Evolutionary conservation across 2,888 invertebrate species (phyloP).

Genomic region (Hydrotaea cyrtoneurina): DNA sequence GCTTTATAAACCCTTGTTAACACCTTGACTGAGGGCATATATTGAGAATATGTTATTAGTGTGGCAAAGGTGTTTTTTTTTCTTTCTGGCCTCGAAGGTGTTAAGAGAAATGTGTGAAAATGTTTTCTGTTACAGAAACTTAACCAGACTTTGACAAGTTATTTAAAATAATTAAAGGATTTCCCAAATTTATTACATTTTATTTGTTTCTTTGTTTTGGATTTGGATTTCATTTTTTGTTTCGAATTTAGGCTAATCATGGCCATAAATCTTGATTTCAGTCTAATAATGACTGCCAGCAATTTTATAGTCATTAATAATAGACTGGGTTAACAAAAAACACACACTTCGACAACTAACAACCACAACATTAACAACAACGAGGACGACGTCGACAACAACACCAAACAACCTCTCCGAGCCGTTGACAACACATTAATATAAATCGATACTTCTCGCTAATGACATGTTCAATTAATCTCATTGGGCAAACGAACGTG

Average conservation of each 20-base stretch:
- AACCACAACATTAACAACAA: not conserved
- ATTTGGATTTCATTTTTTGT: not conserved
- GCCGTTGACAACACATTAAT: constrained; percentile 19
- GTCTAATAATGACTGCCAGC: not conserved
- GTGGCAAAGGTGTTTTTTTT: no score
- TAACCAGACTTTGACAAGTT: no score
- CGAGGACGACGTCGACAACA: not conserved
- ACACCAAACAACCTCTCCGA: not conserved
- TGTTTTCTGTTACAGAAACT: no score
- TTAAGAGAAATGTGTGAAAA: no score
- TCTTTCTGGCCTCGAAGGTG: no score
- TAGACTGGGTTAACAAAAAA: not conserved
- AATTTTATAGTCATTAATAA: constrained; percentile 27
- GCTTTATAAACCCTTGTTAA: no score
- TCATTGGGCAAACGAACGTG: not conserved
- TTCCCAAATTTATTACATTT: not conserved
- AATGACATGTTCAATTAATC: constrained; percentile 62
- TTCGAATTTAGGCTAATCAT: constrained; percentile 33
- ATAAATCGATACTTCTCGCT: constrained; percentile 51
- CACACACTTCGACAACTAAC: not conserved
- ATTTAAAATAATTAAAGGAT: no score
- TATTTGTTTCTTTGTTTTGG: not conserved
- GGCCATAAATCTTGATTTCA: constrained; percentile 25
- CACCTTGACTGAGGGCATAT: no score
- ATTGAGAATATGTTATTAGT: no score